Evolutionary conservation across 2,113 vertebrate species (phyloP).

Genomic region (Melanostigma gelatinosum): DNA sequence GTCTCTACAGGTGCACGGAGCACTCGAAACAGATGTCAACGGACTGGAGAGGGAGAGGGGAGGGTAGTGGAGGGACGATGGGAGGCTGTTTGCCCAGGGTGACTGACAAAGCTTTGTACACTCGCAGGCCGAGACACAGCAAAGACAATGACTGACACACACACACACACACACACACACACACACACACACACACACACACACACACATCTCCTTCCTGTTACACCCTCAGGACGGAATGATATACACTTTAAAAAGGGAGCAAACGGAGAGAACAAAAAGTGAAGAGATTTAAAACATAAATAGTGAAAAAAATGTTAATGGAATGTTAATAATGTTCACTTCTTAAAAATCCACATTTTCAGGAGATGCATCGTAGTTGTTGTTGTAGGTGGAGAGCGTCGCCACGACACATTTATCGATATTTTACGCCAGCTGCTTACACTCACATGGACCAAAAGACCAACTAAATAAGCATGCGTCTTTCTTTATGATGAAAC

Average conservation of each 20-base stretch:
- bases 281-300: fast-evolving
- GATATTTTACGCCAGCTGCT: background rate
- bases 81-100: conserved; percentile 67
- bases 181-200: conserved; percentile 64
- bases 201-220: conserved; percentile 33
- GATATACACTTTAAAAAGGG: conserved; percentile 30
- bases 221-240: conserved; percentile 21
- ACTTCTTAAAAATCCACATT: background rate
- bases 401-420: background rate
- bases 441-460: background rate
- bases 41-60: conserved; percentile 64
- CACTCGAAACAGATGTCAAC: conserved; percentile 82
- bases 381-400: background rate
- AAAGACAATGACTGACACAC: conserved; percentile 62
- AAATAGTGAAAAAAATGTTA: background rate
- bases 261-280: background rate
- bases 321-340: background rate
- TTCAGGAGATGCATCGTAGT: background rate
- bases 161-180: conserved; percentile 52
- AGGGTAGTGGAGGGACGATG: conserved; percentile 31
- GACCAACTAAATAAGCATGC: background rate
- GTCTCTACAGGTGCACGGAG: conserved; percentile 78
- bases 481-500: too few species aligned
- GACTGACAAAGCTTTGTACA: conserved; percentile 73
- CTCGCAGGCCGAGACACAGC: conserved; percentile 60